phyloP scores from a whole-genome alignment of 2,888 invertebrate species.

The Brachycybe producta region DNA sequence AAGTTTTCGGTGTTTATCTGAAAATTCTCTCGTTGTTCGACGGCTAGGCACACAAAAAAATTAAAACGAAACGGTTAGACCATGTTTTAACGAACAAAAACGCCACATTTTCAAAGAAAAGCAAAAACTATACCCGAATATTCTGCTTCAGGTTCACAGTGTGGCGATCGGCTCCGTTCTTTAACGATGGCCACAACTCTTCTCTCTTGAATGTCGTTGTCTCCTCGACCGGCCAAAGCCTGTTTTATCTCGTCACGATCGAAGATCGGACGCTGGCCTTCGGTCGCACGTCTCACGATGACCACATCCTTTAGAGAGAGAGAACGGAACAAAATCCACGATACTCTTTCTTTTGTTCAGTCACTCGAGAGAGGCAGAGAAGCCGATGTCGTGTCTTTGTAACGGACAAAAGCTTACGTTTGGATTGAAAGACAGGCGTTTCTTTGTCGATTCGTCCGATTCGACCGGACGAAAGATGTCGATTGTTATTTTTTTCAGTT shows the following conservation, averaged over 20 bases:
- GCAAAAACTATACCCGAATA: neutral
- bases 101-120: neutral
- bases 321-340: neutral
- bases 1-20: conserved; percentile 18
- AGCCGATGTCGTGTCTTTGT: neutral
- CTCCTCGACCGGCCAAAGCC: conserved; percentile 18
- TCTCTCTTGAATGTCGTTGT: conserved; percentile 19
- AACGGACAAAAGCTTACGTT: conserved; percentile 10
- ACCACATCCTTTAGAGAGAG: conserved; percentile 19
- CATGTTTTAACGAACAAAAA: neutral
- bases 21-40: conserved; percentile 20
- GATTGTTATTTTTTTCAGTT: conserved; percentile 16
- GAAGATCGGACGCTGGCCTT: conserved; percentile 24
- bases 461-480: conserved; percentile 15
- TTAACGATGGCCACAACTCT: conserved; percentile 20
- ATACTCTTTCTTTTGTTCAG: neutral
- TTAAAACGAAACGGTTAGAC: neutral
- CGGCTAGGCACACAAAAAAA: neutral
- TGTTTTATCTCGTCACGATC: conserved; percentile 24
- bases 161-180: conserved; percentile 11
- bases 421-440: conserved; percentile 8
- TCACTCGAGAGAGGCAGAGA: neutral
- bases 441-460: neutral
- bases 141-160: neutral
- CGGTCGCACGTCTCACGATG: conserved; percentile 22